These are phyloP conservation scores for Diadophis punctatus DNA, from an alignment of 2,113 vertebrate genomes.

Conservation along the genomic window DNA sequence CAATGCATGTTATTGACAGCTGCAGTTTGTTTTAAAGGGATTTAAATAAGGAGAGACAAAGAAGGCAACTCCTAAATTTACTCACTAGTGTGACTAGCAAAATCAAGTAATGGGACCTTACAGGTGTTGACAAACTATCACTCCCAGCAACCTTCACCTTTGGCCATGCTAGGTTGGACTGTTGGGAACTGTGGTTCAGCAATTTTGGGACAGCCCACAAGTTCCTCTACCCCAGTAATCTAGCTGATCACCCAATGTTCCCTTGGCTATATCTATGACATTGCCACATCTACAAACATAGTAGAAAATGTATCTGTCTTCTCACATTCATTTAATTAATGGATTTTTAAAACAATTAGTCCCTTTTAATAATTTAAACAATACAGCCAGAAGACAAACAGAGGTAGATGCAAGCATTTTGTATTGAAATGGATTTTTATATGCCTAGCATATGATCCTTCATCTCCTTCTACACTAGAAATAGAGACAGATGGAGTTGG, in stretches of 20 bases:
- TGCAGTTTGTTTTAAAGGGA: not conserved
- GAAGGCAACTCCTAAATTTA: not conserved
- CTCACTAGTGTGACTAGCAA: not conserved
- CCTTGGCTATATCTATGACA: no score
- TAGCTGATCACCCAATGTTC: not conserved
- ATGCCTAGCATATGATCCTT: not conserved
- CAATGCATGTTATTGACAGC: not conserved
- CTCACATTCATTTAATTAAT: not conserved
- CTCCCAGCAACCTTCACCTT: not conserved
- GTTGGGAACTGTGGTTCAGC: not conserved
- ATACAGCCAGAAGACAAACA: no score
- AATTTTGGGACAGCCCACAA: not conserved
- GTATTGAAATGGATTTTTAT: not conserved
- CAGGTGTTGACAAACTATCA: not conserved
- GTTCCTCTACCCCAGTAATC: not conserved
- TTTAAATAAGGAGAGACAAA: not conserved
- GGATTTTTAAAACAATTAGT: no score
- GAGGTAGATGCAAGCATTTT: no score
- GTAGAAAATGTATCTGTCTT: not conserved
- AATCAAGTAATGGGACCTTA: not conserved
- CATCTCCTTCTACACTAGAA: not conserved
- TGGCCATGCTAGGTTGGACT: not conserved
- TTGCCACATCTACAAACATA: not conserved
- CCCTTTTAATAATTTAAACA: no score
- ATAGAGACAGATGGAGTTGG: not conserved